A percentile compares a stretch with the other conserved stretches of the same genome.
These are phyloP conservation scores for Allophyes oxyacanthae DNA, from an alignment of 2,888 invertebrate genomes.

Conservation along the genomic window DNA sequence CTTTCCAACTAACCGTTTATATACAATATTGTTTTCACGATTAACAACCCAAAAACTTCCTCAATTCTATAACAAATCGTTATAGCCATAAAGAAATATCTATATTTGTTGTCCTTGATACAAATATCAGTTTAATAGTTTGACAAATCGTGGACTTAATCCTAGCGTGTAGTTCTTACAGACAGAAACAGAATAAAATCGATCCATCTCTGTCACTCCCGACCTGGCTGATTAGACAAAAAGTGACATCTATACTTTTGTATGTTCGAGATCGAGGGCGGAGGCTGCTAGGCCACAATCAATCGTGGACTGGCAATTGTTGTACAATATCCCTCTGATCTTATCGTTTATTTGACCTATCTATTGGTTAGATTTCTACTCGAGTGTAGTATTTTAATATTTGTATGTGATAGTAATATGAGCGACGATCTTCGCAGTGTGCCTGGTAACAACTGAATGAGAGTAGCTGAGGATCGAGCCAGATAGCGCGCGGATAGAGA, in stretches of 20 bases:
- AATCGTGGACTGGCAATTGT: constrained; percentile 61
- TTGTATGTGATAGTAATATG: not conserved
- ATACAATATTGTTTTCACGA: too few species aligned
- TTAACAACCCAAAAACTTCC: too few species aligned
- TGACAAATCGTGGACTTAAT: constrained; percentile 25
- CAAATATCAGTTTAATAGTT: constrained; percentile 15
- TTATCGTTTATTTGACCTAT: constrained; percentile 3
- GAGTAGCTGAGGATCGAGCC: too few species aligned
- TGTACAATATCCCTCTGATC: constrained; percentile 25
- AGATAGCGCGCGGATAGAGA: too few species aligned
- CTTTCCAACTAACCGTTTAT: too few species aligned
- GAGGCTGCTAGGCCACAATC: constrained; percentile 48
- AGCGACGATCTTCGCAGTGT: too few species aligned
- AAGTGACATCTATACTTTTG: constrained; percentile 56
- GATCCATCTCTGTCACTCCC: constrained; percentile 59
- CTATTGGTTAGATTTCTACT: not conserved
- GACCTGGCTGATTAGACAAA: constrained; percentile 53
- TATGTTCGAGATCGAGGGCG: constrained; percentile 40
- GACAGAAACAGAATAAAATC: constrained; percentile 39
- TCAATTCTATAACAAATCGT: too few species aligned
- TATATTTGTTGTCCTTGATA: not conserved
- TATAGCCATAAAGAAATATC: too few species aligned
- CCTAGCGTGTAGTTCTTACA: constrained; percentile 10
- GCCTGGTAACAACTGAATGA: too few species aligned
- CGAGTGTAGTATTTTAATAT: not conserved